Conservation (phyloP, 2,888 invertebrate species). For the Galerucella pusilla region DNA sequence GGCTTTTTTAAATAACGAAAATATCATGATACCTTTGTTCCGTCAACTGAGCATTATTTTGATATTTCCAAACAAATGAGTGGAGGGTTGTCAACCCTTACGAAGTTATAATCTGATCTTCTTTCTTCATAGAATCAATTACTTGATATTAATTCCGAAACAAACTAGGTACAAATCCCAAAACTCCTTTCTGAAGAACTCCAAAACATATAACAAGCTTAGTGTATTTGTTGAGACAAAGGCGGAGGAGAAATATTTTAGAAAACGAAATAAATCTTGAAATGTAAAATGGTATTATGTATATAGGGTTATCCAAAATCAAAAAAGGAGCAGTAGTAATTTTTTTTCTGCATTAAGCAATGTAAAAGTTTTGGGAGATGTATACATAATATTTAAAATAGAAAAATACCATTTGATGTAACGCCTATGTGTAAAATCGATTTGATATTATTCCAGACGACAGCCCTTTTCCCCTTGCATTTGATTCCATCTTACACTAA, state of each 20-base stretch:
- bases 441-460: slow-evolving; percentile 42
- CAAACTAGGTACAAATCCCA: background rate
- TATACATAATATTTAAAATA: no score
- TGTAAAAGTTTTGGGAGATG: no score
- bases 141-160: slow-evolving; percentile 1
- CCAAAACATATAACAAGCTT: slow-evolving; percentile 5
- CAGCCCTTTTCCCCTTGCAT: slow-evolving; percentile 40
- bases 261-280: background rate
- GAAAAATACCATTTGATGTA: background rate
- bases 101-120: background rate
- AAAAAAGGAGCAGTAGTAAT: no score
- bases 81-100: background rate
- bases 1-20: background rate
- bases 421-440: slow-evolving; percentile 37
- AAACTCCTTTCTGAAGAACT: background rate
- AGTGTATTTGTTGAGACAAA: background rate
- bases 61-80: background rate
- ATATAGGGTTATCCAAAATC: no score
- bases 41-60: no score
- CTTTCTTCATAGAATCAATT: background rate
- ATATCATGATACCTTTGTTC: no score
- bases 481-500: slow-evolving; percentile 48
- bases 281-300: background rate
- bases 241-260: background rate
- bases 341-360: no score